Base-by-base conservation (phyloP, 2,888 invertebrate genomes). In the Phorcus lineatus region DNA sequence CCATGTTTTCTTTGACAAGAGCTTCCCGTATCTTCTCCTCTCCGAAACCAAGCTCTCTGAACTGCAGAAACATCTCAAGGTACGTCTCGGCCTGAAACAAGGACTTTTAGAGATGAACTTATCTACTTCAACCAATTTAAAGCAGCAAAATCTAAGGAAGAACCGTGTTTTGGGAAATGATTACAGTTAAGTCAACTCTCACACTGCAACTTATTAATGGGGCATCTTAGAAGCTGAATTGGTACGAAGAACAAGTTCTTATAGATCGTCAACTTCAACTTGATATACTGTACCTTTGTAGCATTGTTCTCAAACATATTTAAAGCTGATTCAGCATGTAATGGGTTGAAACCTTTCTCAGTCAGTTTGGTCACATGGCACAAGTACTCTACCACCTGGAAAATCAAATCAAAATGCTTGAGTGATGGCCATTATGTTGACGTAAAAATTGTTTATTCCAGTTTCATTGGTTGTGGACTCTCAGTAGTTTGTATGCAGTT, bases 361-460 rank as follows among this genome's bases (percentile, higher is more conserved):
- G 85, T 85, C 55, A 91, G 79, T 79, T 87, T 88, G 79, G 89
- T 88, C 11, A 90, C 88, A 78, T 86, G 82, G 81, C 89, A 87
- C 52, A 91, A 80, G 83, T 89, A 88, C 54, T 91, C 91, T 74
- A 90, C 85, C 40, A 91, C 90, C 91, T 91, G 80, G 4, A 74
- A 80, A 54, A 22, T 62, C 47, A 47, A 11, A 11, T 47, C 11
- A 47, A 9, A 13, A 47, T 47, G 13, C 47, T 47, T 13, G 11
- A 11, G 9, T 11, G 13, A 1, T 11, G 47, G 13, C 47, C 47
- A 47, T 13, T 36, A 36, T 36, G 7, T 7, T 36, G 36, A 4
- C 7, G 2, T 36, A 2, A 36, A 4, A 36, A 36, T 36, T n/a
- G n/a, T n/a, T n/a, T n/a, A n/a, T n/a, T n/a, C n/a, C n/a, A n/a